A percentile compares a stretch with the other conserved stretches of the same genome.
These are phyloP conservation scores for Eudemis profundana DNA, from an alignment of 2,888 invertebrate genomes.

Conservation along the genomic window DNA sequence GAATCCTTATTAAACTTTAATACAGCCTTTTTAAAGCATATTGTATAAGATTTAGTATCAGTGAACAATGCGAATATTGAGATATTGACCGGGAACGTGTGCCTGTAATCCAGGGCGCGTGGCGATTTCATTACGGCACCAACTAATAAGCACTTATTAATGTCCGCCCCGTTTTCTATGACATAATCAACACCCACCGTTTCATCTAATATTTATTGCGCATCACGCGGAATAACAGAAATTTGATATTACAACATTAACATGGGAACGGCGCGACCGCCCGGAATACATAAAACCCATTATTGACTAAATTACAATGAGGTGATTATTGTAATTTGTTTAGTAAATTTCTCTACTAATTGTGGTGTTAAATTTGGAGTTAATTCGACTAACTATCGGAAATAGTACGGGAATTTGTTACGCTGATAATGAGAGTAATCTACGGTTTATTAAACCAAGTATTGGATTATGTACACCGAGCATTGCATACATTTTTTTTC, in stretches of 20 bases:
- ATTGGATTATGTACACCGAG: slow-evolving; percentile 13
- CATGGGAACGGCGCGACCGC: slow-evolving; percentile 62
- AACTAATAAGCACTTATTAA: slow-evolving; percentile 80
- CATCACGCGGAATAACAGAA: slow-evolving; percentile 72
- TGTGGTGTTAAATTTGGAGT: slow-evolving; percentile 27
- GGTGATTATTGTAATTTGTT: slow-evolving; percentile 35
- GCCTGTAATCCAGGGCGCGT: slow-evolving; percentile 76
- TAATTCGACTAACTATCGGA: slow-evolving; percentile 18
- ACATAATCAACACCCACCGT: slow-evolving; percentile 73
- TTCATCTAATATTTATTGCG: slow-evolving; percentile 80
- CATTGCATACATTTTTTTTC: neutral
- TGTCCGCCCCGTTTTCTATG: slow-evolving; percentile 60
- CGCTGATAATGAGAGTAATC: slow-evolving; percentile 26
- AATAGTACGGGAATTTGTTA: slow-evolving; percentile 5
- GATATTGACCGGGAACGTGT: slow-evolving; percentile 60
- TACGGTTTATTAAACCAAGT: slow-evolving; percentile 23
- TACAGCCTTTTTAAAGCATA: slow-evolving; percentile 50
- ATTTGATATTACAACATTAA: slow-evolving; percentile 71
- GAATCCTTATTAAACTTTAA: slow-evolving; percentile 69
- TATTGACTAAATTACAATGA: slow-evolving; percentile 54
- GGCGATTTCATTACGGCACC: slow-evolving; percentile 77
- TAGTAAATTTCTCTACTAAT: slow-evolving; percentile 31
- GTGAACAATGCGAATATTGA: slow-evolving; percentile 56
- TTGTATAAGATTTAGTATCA: slow-evolving; percentile 42
- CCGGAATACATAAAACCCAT: slow-evolving; percentile 60